A percentile compares a stretch with the other conserved stretches of the same genome.
phyloP scores from a whole-genome alignment of 2,888 invertebrate genomes.

The Leucozona laternaria region DNA sequence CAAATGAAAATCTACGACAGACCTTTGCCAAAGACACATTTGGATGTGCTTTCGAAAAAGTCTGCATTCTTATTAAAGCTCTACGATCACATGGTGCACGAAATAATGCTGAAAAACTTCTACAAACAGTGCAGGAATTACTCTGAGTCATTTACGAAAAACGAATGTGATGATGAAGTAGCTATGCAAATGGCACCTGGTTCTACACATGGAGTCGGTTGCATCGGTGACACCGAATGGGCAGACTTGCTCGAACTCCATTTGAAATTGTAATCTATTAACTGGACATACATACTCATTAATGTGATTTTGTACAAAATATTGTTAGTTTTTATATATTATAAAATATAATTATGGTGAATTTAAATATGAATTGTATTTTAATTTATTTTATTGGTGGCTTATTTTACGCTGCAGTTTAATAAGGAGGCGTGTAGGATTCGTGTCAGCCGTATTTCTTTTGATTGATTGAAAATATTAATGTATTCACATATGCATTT shows the following conservation, averaged over 20 bases:
- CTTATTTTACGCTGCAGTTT: too few relatives aligned
- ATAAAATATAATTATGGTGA: not conserved
- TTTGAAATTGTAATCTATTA: slow-evolving; percentile 6
- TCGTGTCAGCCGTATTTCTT: too few relatives aligned
- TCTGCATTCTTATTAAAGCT: slow-evolving; percentile 77
- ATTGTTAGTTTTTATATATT: not conserved
- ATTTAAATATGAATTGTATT: not conserved
- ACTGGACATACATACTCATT: not conserved
- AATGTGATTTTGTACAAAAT: slow-evolving; percentile 7
- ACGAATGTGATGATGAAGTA: slow-evolving; percentile 77
- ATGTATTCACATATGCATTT: too few relatives aligned
- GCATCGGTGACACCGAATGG: slow-evolving; percentile 76
- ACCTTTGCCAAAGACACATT: slow-evolving; percentile 72
- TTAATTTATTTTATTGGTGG: too few relatives aligned
- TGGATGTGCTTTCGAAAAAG: slow-evolving; percentile 77
- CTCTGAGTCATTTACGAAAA: slow-evolving; percentile 76
- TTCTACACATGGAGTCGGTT: slow-evolving; percentile 75
- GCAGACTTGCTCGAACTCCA: slow-evolving; percentile 59
- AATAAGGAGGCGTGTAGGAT: too few relatives aligned
- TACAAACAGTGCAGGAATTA: slow-evolving; percentile 78
- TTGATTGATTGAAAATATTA: too few relatives aligned
- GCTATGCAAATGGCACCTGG: slow-evolving; percentile 77
- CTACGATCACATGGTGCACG: slow-evolving; percentile 78
- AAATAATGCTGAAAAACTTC: slow-evolving; percentile 78
- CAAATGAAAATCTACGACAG: slow-evolving; percentile 65